Conservation (phyloP, 2,888 invertebrate species). For the Diadromus collaris region DNA sequence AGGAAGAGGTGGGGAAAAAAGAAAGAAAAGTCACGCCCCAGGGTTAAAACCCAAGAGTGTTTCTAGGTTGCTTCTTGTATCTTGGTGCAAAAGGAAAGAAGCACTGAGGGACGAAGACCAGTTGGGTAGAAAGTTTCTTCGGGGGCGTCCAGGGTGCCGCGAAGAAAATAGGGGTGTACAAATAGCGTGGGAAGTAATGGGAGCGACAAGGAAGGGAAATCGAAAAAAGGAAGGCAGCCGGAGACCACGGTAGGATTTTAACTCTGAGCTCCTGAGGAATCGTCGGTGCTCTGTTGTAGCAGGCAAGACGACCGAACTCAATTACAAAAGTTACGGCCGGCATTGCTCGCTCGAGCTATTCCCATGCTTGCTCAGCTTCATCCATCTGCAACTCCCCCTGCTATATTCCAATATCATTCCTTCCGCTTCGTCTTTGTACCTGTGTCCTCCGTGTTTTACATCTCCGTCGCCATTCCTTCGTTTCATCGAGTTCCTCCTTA, state of each 20-base stretch:
- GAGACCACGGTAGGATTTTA: conserved; percentile 36
- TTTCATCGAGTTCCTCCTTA: neutral
- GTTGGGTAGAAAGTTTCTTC: conserved; percentile 51
- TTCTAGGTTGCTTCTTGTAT: conserved; percentile 50
- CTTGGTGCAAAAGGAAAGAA: conserved; percentile 41
- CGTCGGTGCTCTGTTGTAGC: conserved; percentile 59
- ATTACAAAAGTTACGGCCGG: conserved; percentile 78
- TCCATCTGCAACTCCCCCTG: conserved; percentile 47
- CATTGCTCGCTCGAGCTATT: conserved; percentile 47
- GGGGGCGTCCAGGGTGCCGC: conserved; percentile 37
- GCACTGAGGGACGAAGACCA: conserved; percentile 12
- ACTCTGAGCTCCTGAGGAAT: conserved; percentile 58
- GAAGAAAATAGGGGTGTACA: conserved; percentile 39
- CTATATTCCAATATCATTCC: conserved; percentile 37
- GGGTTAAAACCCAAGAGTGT: conserved; percentile 61
- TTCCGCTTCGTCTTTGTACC: conserved; percentile 30
- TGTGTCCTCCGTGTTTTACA: conserved; percentile 17
- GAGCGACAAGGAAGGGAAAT: conserved; percentile 33
- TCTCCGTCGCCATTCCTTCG: neutral
- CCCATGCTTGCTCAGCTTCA: conserved; percentile 43
- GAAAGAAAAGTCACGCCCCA: conserved; percentile 36
- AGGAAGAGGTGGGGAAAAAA: conserved; percentile 38
- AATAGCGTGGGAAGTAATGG: conserved; percentile 33
- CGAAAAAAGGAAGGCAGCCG: conserved; percentile 44
- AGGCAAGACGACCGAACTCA: conserved; percentile 76